These are phyloP conservation scores for Amblyopsis hoosieri DNA, from an alignment of 2,797 vertebrate species.

Conservation along the genomic window DNA sequence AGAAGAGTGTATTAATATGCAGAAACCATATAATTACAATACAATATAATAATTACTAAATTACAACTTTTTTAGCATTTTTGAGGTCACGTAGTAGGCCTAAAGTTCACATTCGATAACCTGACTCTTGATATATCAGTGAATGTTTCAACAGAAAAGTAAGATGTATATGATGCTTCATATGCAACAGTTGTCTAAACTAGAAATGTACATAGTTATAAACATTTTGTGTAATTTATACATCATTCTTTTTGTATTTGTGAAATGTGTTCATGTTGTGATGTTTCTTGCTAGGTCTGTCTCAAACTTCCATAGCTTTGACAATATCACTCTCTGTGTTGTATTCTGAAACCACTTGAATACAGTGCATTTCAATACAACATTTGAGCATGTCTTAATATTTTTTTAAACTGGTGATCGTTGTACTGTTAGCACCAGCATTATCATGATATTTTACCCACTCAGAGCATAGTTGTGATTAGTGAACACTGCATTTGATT, in stretches of 20 bases:
- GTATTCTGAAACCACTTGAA: too few relatives aligned
- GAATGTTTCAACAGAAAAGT: too few relatives aligned
- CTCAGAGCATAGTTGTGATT: neutral
- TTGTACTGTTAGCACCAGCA: neutral
- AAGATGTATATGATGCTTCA: too few relatives aligned
- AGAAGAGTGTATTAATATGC: slow-evolving; percentile 10
- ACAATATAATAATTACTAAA: slow-evolving; percentile 11
- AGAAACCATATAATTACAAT: slow-evolving; percentile 44
- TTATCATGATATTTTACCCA: neutral
- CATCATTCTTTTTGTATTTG: slow-evolving; percentile 48
- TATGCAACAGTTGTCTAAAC: slow-evolving; percentile 15
- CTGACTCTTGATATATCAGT: too few relatives aligned
- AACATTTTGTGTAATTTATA: slow-evolving; percentile 37
- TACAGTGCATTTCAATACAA: too few relatives aligned
- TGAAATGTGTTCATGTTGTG: slow-evolving; percentile 49
- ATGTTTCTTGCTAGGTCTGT: slow-evolving; percentile 34
- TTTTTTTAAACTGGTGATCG: too few relatives aligned
- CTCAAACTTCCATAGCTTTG: too few relatives aligned
- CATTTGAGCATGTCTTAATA: too few relatives aligned
- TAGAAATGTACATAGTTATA: slow-evolving; percentile 30
- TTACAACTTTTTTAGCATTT: slow-evolving; percentile 48
- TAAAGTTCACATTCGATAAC: slow-evolving; percentile 5
- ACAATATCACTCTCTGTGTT: too few relatives aligned
- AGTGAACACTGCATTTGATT: neutral
- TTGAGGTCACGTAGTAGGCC: slow-evolving; percentile 47